These are phyloP conservation scores for Hypomecis punctinalis DNA, from an alignment of 2,888 invertebrate genomes.

Conservation along the genomic window DNA sequence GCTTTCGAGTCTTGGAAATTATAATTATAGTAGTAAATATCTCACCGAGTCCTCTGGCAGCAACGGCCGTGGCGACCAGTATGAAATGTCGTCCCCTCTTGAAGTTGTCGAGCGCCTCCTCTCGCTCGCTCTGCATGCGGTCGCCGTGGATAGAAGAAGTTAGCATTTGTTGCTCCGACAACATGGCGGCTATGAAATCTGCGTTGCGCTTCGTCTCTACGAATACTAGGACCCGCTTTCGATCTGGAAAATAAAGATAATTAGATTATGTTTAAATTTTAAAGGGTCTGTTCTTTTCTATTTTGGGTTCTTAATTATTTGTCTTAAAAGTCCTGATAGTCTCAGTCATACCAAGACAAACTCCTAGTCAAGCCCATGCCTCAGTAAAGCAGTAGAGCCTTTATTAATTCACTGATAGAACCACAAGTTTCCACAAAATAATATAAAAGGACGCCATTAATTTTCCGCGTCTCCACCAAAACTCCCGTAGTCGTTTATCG, in stretches of 20 bases:
- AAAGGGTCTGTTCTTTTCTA: no score
- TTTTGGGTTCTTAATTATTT: no score
- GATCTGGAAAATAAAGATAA: conserved; percentile 51
- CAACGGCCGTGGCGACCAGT: conserved; percentile 97
- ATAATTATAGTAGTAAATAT: conserved; percentile 4
- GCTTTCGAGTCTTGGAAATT: background rate
- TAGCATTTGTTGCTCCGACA: conserved; percentile 92
- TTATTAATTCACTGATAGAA: no score
- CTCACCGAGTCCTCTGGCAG: conserved; percentile 94
- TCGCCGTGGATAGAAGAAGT: conserved; percentile 99
- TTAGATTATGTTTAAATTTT: no score
- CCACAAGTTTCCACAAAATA: no score
- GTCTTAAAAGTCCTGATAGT: no score
- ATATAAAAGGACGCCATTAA: no score
- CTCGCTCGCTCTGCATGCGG: conserved; percentile 97
- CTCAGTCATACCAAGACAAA: no score
- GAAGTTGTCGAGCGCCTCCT: conserved; percentile 97
- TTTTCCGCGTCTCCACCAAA: no score
- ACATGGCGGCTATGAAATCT: conserved; percentile 93
- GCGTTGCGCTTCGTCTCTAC: conserved; percentile 96
- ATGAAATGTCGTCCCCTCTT: conserved; percentile 90
- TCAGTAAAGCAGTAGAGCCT: no score
- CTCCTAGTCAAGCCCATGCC: no score
- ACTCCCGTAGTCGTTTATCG: no score
- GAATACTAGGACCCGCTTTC: conserved; percentile 90